Percentiles rank a stretch among this genome's conserved stretches.
phyloP scores from a whole-genome alignment of 1,140 invertebrate species.

The Zaprionus taronus region DNA sequence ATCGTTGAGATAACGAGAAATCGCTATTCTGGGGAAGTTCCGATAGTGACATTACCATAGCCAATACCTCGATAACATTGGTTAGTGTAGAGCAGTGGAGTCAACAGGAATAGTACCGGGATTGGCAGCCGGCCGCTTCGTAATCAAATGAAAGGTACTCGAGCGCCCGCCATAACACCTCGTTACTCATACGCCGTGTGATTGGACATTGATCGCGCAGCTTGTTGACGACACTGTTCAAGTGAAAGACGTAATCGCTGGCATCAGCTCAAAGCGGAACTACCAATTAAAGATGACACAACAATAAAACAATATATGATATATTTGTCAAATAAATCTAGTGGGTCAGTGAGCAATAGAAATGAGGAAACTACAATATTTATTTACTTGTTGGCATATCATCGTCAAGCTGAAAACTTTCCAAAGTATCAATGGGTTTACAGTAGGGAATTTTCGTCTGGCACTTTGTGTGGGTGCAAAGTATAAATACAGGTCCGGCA shows the following conservation, averaged over 20 bases:
- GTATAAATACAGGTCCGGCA: background rate
- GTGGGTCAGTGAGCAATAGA: background rate
- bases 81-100: constrained; percentile 5
- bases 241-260: constrained; percentile 17
- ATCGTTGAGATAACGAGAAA: constrained; percentile 49
- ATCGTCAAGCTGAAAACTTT: background rate
- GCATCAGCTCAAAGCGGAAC: constrained; percentile 26
- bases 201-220: constrained; percentile 46
- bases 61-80: constrained; percentile 50
- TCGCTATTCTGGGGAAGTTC: constrained; percentile 58
- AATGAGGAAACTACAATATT: background rate
- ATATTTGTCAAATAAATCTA: background rate
- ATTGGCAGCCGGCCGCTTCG: constrained; percentile 6
- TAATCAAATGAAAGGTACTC: constrained; percentile 25
- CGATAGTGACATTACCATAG: constrained; percentile 69
- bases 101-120: constrained; percentile 14
- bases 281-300: constrained; percentile 25
- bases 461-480: constrained; percentile 28
- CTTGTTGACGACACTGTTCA: constrained; percentile 24
- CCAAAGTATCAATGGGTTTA: background rate
- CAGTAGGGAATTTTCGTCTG: background rate
- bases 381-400: background rate
- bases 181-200: constrained; percentile 67
- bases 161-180: constrained; percentile 5
- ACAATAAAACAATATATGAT: constrained; percentile 5